phyloP scores from a whole-genome alignment of 1,140 invertebrate species.

The Listronotus bonariensis region DNA sequence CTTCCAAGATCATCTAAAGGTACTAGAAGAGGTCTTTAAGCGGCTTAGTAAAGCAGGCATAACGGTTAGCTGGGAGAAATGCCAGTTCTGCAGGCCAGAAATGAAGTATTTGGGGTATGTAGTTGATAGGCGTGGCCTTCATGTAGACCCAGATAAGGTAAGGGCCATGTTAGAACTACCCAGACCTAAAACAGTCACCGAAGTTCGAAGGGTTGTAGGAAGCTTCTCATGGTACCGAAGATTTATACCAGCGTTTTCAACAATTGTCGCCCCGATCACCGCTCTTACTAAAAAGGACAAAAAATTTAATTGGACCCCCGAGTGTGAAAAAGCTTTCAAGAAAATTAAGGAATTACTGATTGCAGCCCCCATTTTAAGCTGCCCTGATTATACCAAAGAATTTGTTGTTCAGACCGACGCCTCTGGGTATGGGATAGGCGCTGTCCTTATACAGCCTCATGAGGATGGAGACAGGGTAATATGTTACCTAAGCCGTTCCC shows the following conservation, averaged over 20 bases:
- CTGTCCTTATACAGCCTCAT: no score
- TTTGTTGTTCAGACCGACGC: no score
- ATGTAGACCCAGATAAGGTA: slow-evolving; percentile 44
- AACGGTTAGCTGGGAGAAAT: slow-evolving; percentile 41
- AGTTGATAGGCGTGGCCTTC: slow-evolving; percentile 10
- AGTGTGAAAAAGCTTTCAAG: slow-evolving; percentile 28
- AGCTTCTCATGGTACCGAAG: slow-evolving; percentile 55
- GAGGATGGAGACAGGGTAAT: slow-evolving; percentile 46
- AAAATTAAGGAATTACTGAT: slow-evolving; percentile 26
- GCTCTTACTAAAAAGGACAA: no score
- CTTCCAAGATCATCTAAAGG: slow-evolving; percentile 20
- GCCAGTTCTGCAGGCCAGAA: slow-evolving; percentile 28
- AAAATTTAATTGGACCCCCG: not conserved
- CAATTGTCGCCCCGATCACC: slow-evolving; percentile 50
- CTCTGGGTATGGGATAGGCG: slow-evolving; percentile 35
- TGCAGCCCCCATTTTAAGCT: slow-evolving; percentile 24
- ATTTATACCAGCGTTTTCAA: slow-evolving; percentile 57
- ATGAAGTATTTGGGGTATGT: slow-evolving; percentile 51
- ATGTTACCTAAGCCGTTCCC: slow-evolving; percentile 52
- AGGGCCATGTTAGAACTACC: slow-evolving; percentile 46
- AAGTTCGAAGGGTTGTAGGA: slow-evolving; percentile 54
- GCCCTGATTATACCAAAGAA: slow-evolving; percentile 42
- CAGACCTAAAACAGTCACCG: slow-evolving; percentile 28
- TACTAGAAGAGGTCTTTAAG: no score
- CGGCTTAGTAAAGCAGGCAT: slow-evolving; percentile 1